phyloP scores from a whole-genome alignment of 2,888 invertebrate species.

The Portevinia maculata region DNA sequence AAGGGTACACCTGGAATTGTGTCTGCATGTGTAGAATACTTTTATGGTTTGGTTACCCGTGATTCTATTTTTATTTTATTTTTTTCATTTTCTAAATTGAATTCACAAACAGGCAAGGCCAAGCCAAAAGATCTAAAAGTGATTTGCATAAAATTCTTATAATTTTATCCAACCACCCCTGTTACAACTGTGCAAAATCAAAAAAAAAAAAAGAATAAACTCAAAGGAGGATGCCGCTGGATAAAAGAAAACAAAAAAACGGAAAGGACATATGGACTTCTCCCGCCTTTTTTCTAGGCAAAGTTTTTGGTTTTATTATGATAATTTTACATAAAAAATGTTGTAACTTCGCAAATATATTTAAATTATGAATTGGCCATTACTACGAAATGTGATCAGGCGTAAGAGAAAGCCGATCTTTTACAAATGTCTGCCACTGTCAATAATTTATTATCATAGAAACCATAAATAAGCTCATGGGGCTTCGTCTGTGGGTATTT shows the following conservation, averaged over 20 bases:
- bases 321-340: too few species aligned
- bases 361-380: too few species aligned
- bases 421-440: too few species aligned
- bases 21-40: constrained; percentile 38
- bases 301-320: too few species aligned
- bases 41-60: constrained; percentile 39
- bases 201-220: constrained; percentile 16
- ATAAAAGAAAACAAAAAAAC: constrained; percentile 27
- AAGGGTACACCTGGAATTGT: constrained; percentile 59
- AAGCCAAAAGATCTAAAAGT: constrained; percentile 22
- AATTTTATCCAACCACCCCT: constrained; percentile 44
- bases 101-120: constrained; percentile 34
- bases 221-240: constrained; percentile 40
- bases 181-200: constrained; percentile 25
- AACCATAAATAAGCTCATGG: too few species aligned
- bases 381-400: too few species aligned
- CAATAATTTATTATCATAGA: too few species aligned
- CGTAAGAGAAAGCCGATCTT: too few species aligned
- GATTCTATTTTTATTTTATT: constrained; percentile 20
- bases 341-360: too few species aligned
- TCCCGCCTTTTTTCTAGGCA: constrained; percentile 26
- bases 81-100: constrained; percentile 54
- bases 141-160: constrained; percentile 64
- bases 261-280: constrained; percentile 34
- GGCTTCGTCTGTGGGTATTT: too few species aligned